Conservation (phyloP, 2,113 vertebrate species). For the Zosterops pallidus region DNA sequence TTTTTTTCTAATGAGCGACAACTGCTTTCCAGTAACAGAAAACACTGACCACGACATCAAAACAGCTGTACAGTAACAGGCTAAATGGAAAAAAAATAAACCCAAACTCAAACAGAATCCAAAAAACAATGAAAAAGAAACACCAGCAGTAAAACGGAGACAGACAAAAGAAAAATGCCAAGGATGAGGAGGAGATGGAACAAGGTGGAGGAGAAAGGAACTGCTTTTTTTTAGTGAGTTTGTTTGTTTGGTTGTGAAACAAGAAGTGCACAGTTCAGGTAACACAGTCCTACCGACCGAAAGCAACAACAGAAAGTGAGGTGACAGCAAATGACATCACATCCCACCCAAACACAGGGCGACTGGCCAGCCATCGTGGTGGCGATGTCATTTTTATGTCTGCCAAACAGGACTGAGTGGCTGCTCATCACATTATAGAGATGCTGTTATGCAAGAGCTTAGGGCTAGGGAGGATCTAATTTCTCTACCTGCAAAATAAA, state of each 20-base stretch:
- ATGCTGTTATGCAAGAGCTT: slow-evolving; percentile 37
- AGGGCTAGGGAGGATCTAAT: slow-evolving; percentile 64
- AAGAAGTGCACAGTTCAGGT: slow-evolving; percentile 60
- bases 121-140: slow-evolving; percentile 71
- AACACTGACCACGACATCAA: slow-evolving; percentile 70
- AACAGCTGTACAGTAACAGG: slow-evolving; percentile 71
- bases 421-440: slow-evolving; percentile 30
- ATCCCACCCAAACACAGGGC: slow-evolving; percentile 53
- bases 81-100: slow-evolving; percentile 56
- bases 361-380: neutral
- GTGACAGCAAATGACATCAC: slow-evolving; percentile 45
- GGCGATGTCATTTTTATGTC: slow-evolving; percentile 56
- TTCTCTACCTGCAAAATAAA: slow-evolving; percentile 67
- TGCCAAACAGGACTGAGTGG: slow-evolving; percentile 38
- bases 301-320: slow-evolving; percentile 53
- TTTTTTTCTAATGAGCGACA: neutral
- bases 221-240: neutral
- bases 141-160: slow-evolving; percentile 70
- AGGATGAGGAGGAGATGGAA: neutral
- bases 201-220: neutral
- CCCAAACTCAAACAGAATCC: slow-evolving; percentile 65
- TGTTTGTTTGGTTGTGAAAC: slow-evolving; percentile 38
- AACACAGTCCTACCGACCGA: slow-evolving; percentile 47
- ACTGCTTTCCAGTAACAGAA: slow-evolving; percentile 72
- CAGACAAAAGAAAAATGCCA: neutral